A percentile compares a stretch with the other conserved stretches of the same genome.
phyloP scores from a whole-genome alignment of 2,113 vertebrate genomes.

The Nycticorax nycticorax region DNA sequence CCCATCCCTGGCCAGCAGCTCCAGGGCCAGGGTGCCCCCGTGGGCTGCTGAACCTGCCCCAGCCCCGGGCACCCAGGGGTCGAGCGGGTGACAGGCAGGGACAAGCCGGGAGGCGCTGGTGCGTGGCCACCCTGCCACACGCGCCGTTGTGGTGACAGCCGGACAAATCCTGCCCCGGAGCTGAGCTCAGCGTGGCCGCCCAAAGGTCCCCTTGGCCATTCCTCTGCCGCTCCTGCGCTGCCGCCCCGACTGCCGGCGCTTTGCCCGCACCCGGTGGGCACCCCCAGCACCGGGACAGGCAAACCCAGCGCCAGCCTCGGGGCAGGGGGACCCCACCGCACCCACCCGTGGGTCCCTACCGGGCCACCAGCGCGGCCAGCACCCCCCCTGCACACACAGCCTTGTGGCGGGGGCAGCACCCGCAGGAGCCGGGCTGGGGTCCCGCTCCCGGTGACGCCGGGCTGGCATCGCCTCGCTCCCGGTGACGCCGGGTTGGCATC shows the following conservation, averaged over 20 bases:
- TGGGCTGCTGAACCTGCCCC: not conserved
- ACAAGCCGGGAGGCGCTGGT: accelerated
- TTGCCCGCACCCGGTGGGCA: accelerated
- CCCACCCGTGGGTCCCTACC: accelerated
- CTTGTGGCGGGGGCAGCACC: accelerated
- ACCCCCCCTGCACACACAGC: not conserved
- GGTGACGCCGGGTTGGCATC: not conserved
- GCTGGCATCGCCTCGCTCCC: not conserved
- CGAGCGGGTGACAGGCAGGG: not conserved
- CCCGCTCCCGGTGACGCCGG: not conserved
- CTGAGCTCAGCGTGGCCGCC: not conserved
- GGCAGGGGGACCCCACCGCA: not conserved
- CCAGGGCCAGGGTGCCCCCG: accelerated
- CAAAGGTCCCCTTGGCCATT: not conserved
- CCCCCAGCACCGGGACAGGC: not conserved
- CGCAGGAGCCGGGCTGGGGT: not conserved
- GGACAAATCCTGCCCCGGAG: not conserved
- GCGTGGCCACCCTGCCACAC: not conserved
- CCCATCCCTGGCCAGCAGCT: not conserved
- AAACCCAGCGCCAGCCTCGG: not conserved
- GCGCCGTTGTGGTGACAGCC: accelerated
- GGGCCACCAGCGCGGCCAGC: not conserved
- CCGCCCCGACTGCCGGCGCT: accelerated
- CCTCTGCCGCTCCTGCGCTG: not conserved
- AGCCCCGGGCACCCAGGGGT: not conserved